A percentile compares a stretch with the other conserved stretches of the same genome.
Evolutionary conservation across 2,797 vertebrate genomes (phyloP).

Genomic region (Argya squamiceps): DNA sequence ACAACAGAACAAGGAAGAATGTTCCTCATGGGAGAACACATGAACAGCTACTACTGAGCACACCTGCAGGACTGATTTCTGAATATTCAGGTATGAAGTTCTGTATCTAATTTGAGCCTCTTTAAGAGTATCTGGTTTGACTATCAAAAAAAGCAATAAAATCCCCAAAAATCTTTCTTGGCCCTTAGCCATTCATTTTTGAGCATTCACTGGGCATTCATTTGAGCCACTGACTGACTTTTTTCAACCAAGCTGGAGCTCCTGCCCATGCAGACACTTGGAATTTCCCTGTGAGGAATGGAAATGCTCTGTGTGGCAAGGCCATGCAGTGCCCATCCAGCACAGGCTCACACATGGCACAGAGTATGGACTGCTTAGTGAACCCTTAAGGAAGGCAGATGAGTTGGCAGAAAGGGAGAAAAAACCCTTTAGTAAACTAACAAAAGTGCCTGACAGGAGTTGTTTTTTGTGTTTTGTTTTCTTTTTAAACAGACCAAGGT

Average conservation of each 20-base stretch:
- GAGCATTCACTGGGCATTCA: too few species aligned
- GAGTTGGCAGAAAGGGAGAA: not conserved
- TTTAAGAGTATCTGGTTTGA: not conserved
- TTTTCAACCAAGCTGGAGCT: not conserved
- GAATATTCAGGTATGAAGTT: not conserved
- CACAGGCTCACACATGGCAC: not conserved
- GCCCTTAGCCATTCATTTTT: not conserved
- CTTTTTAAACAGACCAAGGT: not conserved
- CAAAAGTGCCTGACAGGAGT: not conserved
- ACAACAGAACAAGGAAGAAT: not conserved
- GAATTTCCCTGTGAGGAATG: not conserved
- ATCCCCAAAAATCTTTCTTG: not conserved
- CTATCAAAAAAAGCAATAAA: not conserved
- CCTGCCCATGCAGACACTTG: not conserved
- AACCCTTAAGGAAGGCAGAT: not conserved
- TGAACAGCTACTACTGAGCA: not conserved
- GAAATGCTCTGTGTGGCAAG: not conserved
- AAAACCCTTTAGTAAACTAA: not conserved
- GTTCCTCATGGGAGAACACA: not conserved
- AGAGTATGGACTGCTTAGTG: not conserved
- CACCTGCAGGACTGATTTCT: not conserved
- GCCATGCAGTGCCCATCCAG: not conserved
- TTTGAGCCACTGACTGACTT: not conserved
- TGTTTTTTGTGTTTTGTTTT: not conserved
- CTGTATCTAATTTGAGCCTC: not conserved